Evolutionary conservation across 2,888 invertebrate genomes (phyloP), one percentile per base, ranked within the genome.

Genomic region (Lithophane leautieri): DNA sequence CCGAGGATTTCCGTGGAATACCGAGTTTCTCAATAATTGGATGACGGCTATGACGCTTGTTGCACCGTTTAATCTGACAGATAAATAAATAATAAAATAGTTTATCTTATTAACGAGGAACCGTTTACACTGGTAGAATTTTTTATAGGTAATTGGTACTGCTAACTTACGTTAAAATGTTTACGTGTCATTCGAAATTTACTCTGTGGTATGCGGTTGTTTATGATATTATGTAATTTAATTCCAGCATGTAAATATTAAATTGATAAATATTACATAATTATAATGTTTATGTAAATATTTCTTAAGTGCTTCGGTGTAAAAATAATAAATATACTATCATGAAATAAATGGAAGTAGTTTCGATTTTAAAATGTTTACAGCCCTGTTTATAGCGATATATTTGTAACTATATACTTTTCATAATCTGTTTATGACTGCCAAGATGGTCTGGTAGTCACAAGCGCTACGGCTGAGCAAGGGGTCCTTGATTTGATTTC

Each of bases 1-100:
- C 60, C 4, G 42, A 70, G 34, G 47, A 40, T 76, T 85, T 87
- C 83, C 76, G 60, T 28, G 86, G 82, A 86, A 67, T 65, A 11
- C 54, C 22, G 0, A 54, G 52, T 76, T 87, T 75, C 86, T 68
- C 16, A 42, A 63, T 85, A 85, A 82, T 60, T 52, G 28, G 44
- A 52, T 71, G 28, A 40, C 70, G 50, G 69, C 63, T 63, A 44
- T 85, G 78, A 87, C 83, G 54, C 34, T 65, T 67, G 66, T 69
- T 76, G 76, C 63, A 60, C 54, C 0, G 54, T 68, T 65, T 68
- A 54, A 73, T 50, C 62, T 60, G 65, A 42, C 71, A 73, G 72
- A 63, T 68, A 73, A 56, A 72, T 79, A 78, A 76, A 80, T 80
- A 63, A 71, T 79, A n/a, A 19, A 52, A 52, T 47, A 9, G 22